Percentiles rank a stretch among this genome's conserved stretches.
Conservation (phyloP, 1,140 invertebrate genomes). For the Hypothenemus hampei region DNA sequence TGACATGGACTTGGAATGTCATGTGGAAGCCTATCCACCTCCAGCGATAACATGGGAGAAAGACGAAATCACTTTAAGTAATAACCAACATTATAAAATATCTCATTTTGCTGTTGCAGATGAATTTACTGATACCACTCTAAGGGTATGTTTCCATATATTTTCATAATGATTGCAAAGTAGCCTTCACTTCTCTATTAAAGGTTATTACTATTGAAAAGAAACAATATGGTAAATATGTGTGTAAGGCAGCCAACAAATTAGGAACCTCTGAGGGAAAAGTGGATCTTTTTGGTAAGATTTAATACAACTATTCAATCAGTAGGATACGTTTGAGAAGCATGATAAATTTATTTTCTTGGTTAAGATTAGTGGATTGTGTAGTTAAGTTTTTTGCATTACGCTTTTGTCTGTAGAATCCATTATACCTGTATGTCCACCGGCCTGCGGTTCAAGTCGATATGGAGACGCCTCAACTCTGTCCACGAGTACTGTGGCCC, state of each 20-base stretch:
- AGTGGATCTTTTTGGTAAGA: slow-evolving; percentile 79
- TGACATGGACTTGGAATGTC: slow-evolving; percentile 89
- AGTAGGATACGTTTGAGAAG: too few relatives aligned
- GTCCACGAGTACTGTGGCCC: slow-evolving; percentile 35
- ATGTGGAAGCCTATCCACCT: slow-evolving; percentile 87
- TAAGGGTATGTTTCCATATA: slow-evolving; percentile 41
- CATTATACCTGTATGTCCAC: slow-evolving; percentile 86
- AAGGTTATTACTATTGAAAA: slow-evolving; percentile 88
- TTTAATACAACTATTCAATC: too few relatives aligned
- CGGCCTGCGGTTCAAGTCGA: slow-evolving; percentile 72
- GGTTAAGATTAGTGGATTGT: not conserved
- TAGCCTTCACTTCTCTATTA: too few relatives aligned
- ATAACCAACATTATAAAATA: slow-evolving; percentile 81
- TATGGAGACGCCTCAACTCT: slow-evolving; percentile 40
- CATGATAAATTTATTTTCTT: not conserved
- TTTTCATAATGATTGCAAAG: not conserved
- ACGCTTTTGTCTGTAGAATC: slow-evolving; percentile 61
- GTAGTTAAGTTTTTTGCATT: slow-evolving; percentile 24
- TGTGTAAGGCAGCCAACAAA: slow-evolving; percentile 83
- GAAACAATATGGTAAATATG: slow-evolving; percentile 79
- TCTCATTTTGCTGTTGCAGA: slow-evolving; percentile 86
- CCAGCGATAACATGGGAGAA: slow-evolving; percentile 85
- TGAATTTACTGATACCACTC: slow-evolving; percentile 83
- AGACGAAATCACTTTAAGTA: slow-evolving; percentile 71
- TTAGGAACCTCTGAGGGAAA: slow-evolving; percentile 71